A percentile compares a stretch with the other conserved stretches of the same genome.
These are phyloP conservation scores for Penaeus indicus DNA, from an alignment of 1,140 invertebrate species.

Conservation along the genomic window DNA sequence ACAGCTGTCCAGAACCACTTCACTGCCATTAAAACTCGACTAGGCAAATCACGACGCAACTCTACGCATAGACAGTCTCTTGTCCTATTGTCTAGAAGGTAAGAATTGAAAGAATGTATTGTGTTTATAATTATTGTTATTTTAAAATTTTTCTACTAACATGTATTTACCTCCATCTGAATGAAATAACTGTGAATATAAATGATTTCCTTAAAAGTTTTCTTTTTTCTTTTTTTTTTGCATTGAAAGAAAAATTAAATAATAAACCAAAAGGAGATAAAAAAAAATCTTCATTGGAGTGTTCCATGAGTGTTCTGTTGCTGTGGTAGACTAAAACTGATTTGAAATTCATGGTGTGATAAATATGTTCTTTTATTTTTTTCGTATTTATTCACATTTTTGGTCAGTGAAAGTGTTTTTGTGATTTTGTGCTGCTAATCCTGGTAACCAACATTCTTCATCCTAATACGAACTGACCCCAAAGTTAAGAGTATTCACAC, in stretches of 20 bases:
- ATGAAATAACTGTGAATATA: too few species aligned
- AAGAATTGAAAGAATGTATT: background rate
- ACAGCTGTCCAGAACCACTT: constrained; percentile 91
- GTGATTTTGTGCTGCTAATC: background rate
- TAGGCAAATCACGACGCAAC: constrained; percentile 58
- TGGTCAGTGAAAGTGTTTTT: constrained; percentile 14
- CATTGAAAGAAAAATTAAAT: background rate
- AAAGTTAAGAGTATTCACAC: background rate
- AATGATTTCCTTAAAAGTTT: background rate
- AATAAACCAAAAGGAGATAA: background rate
- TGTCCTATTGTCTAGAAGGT: constrained; percentile 63
- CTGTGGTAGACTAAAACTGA: background rate
- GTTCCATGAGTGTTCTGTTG: background rate
- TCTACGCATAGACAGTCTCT: constrained; percentile 64
- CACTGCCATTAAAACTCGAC: constrained; percentile 78
- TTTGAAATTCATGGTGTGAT: background rate
- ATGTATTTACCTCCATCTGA: background rate
- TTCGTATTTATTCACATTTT: background rate
- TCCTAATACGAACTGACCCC: too few species aligned
- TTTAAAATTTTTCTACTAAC: background rate
- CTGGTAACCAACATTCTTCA: background rate
- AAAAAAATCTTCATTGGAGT: background rate
- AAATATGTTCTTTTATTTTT: too few species aligned
- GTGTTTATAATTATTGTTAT: background rate
- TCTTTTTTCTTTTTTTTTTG: too few species aligned